A percentile compares a stretch with the other conserved stretches of the same genome.
Conservation (phyloP, 2,797 vertebrate species). For the Pygocentrus nattereri region DNA sequence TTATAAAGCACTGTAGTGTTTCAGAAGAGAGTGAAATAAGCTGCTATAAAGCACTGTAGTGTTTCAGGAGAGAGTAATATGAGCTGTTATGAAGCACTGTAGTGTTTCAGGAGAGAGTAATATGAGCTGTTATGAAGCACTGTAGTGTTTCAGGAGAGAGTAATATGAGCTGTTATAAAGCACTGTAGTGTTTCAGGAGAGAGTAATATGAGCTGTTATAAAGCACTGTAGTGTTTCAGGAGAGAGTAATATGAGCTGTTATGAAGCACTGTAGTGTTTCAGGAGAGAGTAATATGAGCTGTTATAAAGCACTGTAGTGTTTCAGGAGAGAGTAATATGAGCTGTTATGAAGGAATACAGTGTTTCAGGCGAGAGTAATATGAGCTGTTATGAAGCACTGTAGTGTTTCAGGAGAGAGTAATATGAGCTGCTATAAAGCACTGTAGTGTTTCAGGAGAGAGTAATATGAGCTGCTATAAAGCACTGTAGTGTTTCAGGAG, state of each 20-base stretch:
- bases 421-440: too few species aligned
- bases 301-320: too few species aligned
- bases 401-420: too few species aligned
- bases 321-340: too few species aligned
- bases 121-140: background rate
- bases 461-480: background rate
- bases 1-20: background rate
- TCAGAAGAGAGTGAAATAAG: background rate
- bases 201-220: background rate
- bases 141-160: background rate
- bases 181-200: background rate
- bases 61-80: background rate
- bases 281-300: background rate
- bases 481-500: background rate
- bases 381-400: too few species aligned
- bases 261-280: background rate
- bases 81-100: too few species aligned
- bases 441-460: background rate
- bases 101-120: background rate
- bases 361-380: too few species aligned
- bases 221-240: background rate
- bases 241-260: background rate
- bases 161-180: background rate
- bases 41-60: background rate
- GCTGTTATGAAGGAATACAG: too few species aligned